phyloP scores from a whole-genome alignment of 2,888 invertebrate species.

The Orthosia gothica region DNA sequence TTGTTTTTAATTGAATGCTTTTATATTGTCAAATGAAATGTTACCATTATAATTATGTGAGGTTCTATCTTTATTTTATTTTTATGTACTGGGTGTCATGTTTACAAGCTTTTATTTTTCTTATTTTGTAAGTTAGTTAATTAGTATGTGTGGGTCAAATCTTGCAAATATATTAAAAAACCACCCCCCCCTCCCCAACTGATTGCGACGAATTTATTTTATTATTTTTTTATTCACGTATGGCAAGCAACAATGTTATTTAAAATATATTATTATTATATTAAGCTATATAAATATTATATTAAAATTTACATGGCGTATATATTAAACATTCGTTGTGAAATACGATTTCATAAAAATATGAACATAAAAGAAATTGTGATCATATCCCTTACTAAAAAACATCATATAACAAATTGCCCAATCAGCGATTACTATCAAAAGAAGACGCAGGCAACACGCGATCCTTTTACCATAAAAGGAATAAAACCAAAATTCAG shows the following conservation, averaged over 20 bases:
- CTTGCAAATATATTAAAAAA: too few species aligned
- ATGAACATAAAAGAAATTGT: neutral
- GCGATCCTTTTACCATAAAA: constrained; percentile 45
- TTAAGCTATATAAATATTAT: too few species aligned
- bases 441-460: constrained; percentile 47
- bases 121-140: too few species aligned
- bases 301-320: neutral
- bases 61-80: neutral
- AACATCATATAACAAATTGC: constrained; percentile 30
- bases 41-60: neutral
- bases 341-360: neutral
- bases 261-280: too few species aligned
- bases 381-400: constrained; percentile 13
- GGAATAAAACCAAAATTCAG: constrained; percentile 71
- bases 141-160: too few species aligned
- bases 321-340: neutral
- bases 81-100: neutral
- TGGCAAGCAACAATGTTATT: too few species aligned
- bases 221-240: too few species aligned
- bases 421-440: constrained; percentile 47
- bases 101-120: too few species aligned
- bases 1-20: constrained; percentile 4
- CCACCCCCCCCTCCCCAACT: too few species aligned
- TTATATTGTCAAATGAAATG: neutral
- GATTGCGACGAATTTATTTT: too few species aligned